Evolutionary conservation across 2,797 vertebrate genomes (phyloP).

Genomic region (Macroramphosus scolopax): DNA sequence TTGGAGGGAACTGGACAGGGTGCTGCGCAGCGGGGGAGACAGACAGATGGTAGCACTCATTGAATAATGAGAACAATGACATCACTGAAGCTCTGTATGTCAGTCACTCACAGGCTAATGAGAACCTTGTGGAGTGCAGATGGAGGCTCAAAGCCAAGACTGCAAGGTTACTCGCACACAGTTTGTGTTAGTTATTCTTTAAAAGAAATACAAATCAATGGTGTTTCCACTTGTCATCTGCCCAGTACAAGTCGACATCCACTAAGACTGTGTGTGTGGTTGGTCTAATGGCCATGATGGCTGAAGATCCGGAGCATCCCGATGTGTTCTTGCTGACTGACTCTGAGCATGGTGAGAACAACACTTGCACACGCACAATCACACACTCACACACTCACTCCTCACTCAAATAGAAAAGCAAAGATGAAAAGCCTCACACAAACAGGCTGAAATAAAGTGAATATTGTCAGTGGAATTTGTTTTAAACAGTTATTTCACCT

Average conservation of each 20-base stretch:
- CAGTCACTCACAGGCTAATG: constrained; percentile 67
- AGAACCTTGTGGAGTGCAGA: constrained; percentile 54
- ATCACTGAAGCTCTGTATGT: constrained; percentile 61
- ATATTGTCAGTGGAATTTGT: too few relatives aligned
- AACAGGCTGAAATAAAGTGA: too few relatives aligned
- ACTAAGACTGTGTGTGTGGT: constrained; percentile 91
- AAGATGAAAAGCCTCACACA: too few relatives aligned
- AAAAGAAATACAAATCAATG: background rate
- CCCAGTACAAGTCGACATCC: constrained; percentile 94
- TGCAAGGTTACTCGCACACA: constrained; percentile 1
- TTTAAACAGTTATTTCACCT: too few relatives aligned
- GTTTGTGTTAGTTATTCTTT: constrained; percentile 6
- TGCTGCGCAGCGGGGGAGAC: constrained; percentile 11
- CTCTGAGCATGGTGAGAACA: constrained; percentile 88
- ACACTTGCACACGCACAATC: constrained; percentile 4
- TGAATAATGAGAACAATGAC: constrained; percentile 69
- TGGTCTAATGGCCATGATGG: constrained; percentile 98
- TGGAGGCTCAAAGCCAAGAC: background rate
- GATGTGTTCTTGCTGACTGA: constrained; percentile 95
- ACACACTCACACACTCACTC: background rate
- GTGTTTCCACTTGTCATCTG: constrained; percentile 9
- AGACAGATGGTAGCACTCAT: constrained; percentile 72
- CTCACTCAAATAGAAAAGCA: background rate
- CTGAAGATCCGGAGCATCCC: constrained; percentile 93
- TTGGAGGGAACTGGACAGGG: background rate